phyloP scores from a whole-genome alignment of 2,888 invertebrate species.

The Eristalis pertinax region DNA sequence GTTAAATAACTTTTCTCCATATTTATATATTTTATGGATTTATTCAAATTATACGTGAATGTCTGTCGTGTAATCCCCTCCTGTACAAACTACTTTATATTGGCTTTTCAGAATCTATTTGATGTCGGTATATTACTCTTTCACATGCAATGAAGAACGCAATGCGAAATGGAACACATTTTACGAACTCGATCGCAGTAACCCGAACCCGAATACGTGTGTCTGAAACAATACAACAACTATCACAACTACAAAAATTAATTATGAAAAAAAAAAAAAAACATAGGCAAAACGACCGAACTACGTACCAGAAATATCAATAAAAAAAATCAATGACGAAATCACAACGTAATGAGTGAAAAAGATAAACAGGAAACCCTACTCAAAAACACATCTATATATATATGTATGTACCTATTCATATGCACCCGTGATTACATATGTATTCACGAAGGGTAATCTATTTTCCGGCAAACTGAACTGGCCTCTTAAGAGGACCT shows the following conservation, averaged over 20 bases:
- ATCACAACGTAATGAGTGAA: conserved; percentile 17
- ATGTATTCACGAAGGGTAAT: not conserved
- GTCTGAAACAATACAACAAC: conserved; percentile 48
- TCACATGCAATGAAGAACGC: conserved; percentile 33
- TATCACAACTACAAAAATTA: conserved; percentile 37
- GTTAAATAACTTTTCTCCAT: conserved; percentile 54
- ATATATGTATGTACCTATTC: not conserved
- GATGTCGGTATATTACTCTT: conserved; percentile 42
- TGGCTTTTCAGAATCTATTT: conserved; percentile 34
- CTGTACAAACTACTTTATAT: not conserved
- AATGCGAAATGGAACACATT: conserved; percentile 38
- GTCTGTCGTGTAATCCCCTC: not conserved
- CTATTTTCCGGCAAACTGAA: not conserved
- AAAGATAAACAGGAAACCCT: conserved; percentile 57
- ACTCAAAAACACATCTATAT: conserved; percentile 5
- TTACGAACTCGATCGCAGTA: conserved; percentile 42
- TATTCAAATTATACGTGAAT: conserved; percentile 6
- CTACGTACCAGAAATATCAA: conserved; percentile 46
- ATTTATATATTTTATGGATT: conserved; percentile 19
- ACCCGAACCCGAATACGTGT: conserved; percentile 62
- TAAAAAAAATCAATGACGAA: conserved; percentile 72
- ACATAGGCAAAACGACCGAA: not conserved
- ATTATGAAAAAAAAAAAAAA: conserved; percentile 29
- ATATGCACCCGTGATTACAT: not conserved
- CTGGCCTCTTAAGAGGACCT: not conserved